These are phyloP conservation scores for Eupithecia subfuscata DNA, from an alignment of 2,888 invertebrate species.

Conservation along the genomic window DNA sequence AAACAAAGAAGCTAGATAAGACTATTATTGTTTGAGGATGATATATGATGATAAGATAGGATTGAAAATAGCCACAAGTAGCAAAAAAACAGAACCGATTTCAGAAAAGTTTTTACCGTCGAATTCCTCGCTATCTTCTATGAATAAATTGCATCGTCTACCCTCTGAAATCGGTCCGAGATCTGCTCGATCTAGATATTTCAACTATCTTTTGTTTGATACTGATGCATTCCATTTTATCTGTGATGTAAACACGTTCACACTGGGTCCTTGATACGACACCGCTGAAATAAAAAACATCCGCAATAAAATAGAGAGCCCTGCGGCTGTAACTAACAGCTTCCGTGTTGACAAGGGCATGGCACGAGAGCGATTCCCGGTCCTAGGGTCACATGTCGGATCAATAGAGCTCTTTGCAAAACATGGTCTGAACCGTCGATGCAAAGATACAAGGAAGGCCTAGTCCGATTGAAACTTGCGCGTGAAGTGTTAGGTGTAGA, in stretches of 20 bases:
- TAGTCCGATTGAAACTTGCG: background rate
- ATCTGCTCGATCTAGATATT: background rate
- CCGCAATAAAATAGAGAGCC: background rate
- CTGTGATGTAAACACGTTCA: background rate
- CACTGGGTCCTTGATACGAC: background rate
- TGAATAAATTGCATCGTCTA: background rate
- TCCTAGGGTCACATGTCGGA: background rate
- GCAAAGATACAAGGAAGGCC: background rate
- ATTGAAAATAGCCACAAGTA: background rate
- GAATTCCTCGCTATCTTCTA: background rate
- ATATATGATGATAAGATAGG: background rate
- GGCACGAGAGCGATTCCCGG: background rate
- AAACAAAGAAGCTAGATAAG: conserved; percentile 6
- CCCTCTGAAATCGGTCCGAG: background rate
- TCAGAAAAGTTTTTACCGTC: background rate
- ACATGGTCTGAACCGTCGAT: background rate
- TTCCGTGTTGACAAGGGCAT: conserved; percentile 2
- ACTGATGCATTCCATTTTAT: background rate
- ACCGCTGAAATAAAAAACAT: background rate
- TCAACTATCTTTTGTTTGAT: background rate
- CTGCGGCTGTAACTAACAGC: background rate
- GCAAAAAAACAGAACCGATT: background rate
- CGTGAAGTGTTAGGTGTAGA: background rate
- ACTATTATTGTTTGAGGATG: background rate
- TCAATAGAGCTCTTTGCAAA: background rate